Evolutionary conservation across 2,888 invertebrate species (phyloP).

Genomic region (Baccha elongata): DNA sequence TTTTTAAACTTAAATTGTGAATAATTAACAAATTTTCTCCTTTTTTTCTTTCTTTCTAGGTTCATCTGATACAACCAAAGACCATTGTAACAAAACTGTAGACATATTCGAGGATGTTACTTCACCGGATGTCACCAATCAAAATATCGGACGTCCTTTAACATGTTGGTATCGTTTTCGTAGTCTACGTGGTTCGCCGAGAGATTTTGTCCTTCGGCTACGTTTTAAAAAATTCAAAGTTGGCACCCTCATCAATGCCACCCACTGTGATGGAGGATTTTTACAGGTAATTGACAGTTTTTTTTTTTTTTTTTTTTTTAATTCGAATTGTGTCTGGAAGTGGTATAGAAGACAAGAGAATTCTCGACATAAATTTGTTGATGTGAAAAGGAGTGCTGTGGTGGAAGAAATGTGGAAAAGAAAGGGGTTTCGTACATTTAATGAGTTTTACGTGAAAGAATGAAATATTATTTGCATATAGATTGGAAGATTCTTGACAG

Average conservation of each 20-base stretch:
- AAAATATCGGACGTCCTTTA: constrained; percentile 92
- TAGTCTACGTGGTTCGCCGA: constrained; percentile 92
- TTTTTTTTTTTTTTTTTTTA: constrained; percentile 22
- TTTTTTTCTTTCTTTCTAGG: constrained; percentile 26
- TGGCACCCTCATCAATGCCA: constrained; percentile 92
- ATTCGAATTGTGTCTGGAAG: too few species aligned
- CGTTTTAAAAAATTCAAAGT: constrained; percentile 97
- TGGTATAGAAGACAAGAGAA: neutral
- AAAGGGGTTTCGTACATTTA: neutral
- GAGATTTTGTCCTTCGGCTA: constrained; percentile 94
- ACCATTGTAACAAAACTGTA: constrained; percentile 96
- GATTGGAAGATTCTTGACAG: too few species aligned
- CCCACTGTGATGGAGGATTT: constrained; percentile 93
- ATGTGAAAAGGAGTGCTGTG: constrained; percentile 9
- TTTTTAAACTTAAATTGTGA: constrained; percentile 9
- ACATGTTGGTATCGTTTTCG: constrained; percentile 96
- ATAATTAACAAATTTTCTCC: constrained; percentile 10
- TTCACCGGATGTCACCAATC: constrained; percentile 91
- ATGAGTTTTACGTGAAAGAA: constrained; percentile 5
- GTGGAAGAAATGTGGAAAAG: neutral
- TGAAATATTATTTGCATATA: neutral
- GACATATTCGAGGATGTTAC: constrained; percentile 96
- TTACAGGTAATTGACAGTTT: constrained; percentile 87
- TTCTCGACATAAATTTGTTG: constrained; percentile 28
- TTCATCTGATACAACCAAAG: constrained; percentile 83